phyloP scores from a whole-genome alignment of 2,888 invertebrate species.

The Hydraecia micacea region DNA sequence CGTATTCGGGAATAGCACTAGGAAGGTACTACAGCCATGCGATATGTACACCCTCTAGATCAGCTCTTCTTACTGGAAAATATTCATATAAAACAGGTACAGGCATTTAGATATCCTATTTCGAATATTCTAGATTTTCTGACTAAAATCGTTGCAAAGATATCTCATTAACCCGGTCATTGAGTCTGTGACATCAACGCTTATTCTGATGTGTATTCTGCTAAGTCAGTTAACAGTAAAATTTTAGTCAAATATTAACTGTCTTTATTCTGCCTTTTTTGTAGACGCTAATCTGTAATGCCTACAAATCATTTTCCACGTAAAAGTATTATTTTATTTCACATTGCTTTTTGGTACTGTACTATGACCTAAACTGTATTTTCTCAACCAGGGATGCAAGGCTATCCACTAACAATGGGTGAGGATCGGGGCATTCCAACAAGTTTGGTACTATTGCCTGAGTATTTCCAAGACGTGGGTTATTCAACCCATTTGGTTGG shows the following conservation, averaged over 20 bases:
- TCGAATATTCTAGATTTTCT: background rate
- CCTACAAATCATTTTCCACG: too few species aligned
- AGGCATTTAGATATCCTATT: background rate
- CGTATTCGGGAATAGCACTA: slow-evolving; percentile 95
- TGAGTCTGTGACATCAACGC: background rate
- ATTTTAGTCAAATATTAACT: background rate
- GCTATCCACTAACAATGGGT: slow-evolving; percentile 83
- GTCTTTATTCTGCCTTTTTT: background rate
- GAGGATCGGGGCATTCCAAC: slow-evolving; percentile 85
- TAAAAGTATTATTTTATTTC: background rate
- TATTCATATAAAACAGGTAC: slow-evolving; percentile 95
- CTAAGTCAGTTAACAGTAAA: background rate
- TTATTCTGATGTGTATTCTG: slow-evolving; percentile 7
- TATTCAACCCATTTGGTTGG: slow-evolving; percentile 95
- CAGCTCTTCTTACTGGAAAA: slow-evolving; percentile 95
- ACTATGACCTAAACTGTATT: background rate
- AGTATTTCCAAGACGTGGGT: slow-evolving; percentile 92
- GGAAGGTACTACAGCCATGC: slow-evolving; percentile 96
- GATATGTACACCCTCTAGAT: slow-evolving; percentile 95
- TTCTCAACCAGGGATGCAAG: slow-evolving; percentile 82
- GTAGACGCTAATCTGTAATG: background rate
- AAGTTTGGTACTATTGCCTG: slow-evolving; percentile 89
- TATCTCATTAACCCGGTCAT: background rate
- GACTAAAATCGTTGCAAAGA: background rate
- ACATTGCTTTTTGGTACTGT: background rate